Evolutionary conservation across 2,888 invertebrate genomes (phyloP).

Genomic region (Xanthorhoe spadicearia): DNA sequence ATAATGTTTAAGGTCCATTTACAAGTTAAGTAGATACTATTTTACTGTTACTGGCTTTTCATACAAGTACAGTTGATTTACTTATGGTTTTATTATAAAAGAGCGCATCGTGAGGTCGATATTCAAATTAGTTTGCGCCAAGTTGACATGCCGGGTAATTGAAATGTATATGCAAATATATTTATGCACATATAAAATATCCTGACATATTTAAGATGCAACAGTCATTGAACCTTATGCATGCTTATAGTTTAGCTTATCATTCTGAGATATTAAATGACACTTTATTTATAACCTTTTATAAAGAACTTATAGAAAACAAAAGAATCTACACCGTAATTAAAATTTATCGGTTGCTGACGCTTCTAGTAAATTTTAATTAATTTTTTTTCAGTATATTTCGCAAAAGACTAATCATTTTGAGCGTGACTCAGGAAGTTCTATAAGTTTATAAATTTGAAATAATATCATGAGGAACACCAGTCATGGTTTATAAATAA

Average conservation of each 20-base stretch:
- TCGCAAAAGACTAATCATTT: background rate
- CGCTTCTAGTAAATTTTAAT: background rate
- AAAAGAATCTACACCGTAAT: background rate
- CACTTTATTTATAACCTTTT: background rate
- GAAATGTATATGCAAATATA: conserved; percentile 73
- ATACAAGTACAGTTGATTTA: background rate
- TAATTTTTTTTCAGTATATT: background rate
- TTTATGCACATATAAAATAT: conserved; percentile 56
- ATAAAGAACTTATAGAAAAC: too few relatives aligned
- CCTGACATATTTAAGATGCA: conserved; percentile 44
- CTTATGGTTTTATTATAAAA: background rate
- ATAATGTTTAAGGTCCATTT: too few relatives aligned
- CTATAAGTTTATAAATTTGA: background rate
- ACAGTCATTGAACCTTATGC: conserved; percentile 54
- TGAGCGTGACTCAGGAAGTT: conserved; percentile 12
- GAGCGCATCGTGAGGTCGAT: conserved; percentile 62
- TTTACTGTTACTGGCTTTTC: background rate
- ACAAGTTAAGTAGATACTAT: background rate
- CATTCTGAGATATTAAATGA: too few relatives aligned
- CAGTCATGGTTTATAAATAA: conserved; percentile 25
- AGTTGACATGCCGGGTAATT: conserved; percentile 72
- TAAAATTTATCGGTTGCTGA: background rate
- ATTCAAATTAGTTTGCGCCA: conserved; percentile 72
- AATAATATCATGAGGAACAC: conserved; percentile 9
- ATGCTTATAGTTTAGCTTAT: background rate